Evolutionary conservation across 2,888 invertebrate genomes (phyloP), one percentile per base, ranked within the genome.

Genomic region (Cosmia pyralina): DNA sequence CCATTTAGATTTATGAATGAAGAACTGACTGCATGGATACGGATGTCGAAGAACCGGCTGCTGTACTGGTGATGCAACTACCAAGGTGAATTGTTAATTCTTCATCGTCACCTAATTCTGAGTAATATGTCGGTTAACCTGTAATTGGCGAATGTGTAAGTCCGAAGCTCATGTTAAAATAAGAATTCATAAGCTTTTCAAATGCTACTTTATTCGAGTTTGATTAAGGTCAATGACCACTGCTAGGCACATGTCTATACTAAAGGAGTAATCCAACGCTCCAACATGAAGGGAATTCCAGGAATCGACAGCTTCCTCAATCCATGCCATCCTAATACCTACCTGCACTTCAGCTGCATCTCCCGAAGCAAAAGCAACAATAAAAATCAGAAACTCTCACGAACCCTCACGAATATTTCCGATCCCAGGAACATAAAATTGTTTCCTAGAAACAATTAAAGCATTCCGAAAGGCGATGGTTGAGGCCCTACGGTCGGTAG

Each of bases 401-500:
- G 55, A 72, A 44, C 28, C 10, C 2, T 65, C 50, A 10, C 48
- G 41, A 64, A 77, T 53, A 48, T 41, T 48, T 10, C 57, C 28
- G 7, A 62, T 73, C 19, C 13, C 52, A 62, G 55, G n/a, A 59
- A 71, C 46, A 55, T 53, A 1, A 57, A 48, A 48, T 34, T 15
- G 7, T 41, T 79, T 67, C 62, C 48, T 48, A 38, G 66, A 77
- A 73, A 63, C 48, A 59, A 55, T 77, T 38, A 74, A 64, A 64
- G 8, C n/a, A 11, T 68, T 68, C 44, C 38, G 15, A 68, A 67
- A 53, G 15, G 13, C 65, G 19, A 52, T 73, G 48, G 65, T 44
- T 34, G 46, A 46, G 38, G 44, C 70, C 58, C 52, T 71, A 53
- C 34, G 28, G 10, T 34, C 46, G 6, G 17, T 11, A n/a, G 48